Evolutionary conservation across 2,888 invertebrate species (phyloP).

Genomic region (Dyspetes luteomarginatus): DNA sequence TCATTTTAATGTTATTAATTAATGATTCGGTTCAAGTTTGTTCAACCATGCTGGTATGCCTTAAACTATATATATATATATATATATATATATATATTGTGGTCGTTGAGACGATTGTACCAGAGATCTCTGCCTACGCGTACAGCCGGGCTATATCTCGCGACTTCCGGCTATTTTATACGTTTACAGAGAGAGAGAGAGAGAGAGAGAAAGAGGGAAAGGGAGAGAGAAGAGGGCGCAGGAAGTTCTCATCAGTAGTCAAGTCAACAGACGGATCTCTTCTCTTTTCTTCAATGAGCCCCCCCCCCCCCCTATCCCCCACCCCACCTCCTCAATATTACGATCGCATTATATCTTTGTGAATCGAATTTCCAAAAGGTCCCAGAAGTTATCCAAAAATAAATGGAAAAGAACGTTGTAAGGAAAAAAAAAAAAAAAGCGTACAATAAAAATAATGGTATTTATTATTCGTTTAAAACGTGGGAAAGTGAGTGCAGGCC

Average conservation of each 20-base stretch:
- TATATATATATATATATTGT: no score
- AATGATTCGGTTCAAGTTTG: no score
- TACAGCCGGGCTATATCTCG: slow-evolving; percentile 38
- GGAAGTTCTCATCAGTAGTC: slow-evolving; percentile 76
- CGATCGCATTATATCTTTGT: slow-evolving; percentile 21
- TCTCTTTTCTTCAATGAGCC: slow-evolving; percentile 55
- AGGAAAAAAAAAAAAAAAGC: neutral
- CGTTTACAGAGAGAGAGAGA: slow-evolving; percentile 51
- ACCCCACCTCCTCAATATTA: neutral
- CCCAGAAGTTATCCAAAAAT: neutral
- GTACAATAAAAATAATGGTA: neutral
- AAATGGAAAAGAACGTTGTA: no score
- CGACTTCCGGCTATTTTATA: slow-evolving; percentile 73
- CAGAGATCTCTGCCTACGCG: slow-evolving; percentile 34
- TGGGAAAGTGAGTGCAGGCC: slow-evolving; percentile 38
- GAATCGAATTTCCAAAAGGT: slow-evolving; percentile 36
- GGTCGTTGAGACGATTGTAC: slow-evolving; percentile 47
- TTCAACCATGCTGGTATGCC: no score
- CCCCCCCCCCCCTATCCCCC: slow-evolving; percentile 15
- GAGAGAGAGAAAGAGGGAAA: slow-evolving; percentile 39
- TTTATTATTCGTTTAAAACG: slow-evolving; percentile 28
- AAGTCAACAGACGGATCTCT: slow-evolving; percentile 59
- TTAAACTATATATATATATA: no score
- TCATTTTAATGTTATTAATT: no score
- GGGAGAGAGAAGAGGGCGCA: slow-evolving; percentile 63